Percentiles rank a stretch among this genome's conserved stretches.
phyloP scores from a whole-genome alignment of 2,797 vertebrate genomes.

The Spheniscus humboldti region DNA sequence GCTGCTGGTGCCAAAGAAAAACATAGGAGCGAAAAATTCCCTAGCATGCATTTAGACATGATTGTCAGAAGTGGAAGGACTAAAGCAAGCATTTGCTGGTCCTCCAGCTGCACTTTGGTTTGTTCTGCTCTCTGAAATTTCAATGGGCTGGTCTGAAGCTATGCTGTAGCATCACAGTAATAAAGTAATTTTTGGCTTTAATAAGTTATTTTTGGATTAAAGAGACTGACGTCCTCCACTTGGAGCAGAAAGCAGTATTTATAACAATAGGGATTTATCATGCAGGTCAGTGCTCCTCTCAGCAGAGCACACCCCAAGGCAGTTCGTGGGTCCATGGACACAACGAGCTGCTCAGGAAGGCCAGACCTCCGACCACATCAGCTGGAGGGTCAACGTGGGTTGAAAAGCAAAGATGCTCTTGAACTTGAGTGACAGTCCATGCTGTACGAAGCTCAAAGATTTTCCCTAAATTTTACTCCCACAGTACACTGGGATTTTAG shows the following conservation, averaged over 20 bases:
- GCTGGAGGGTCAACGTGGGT: not conserved
- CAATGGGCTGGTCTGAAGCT: not conserved
- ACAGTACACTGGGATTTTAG: not conserved
- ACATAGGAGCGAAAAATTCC: not conserved
- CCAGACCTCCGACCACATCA: not conserved
- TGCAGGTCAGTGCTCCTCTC: not conserved
- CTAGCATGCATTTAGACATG: not conserved
- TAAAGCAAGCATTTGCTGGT: not conserved
- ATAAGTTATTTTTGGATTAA: not conserved
- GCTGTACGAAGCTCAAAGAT: not conserved
- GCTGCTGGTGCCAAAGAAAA: not conserved
- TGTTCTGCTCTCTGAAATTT: not conserved
- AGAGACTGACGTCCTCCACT: not conserved
- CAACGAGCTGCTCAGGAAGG: not conserved
- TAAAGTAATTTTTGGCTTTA: not conserved
- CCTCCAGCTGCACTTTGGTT: not conserved
- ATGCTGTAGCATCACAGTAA: not conserved
- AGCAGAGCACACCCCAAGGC: not conserved
- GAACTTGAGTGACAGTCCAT: not conserved
- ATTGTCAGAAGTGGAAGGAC: not conserved
- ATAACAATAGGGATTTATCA: not conserved
- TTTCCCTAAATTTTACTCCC: conserved; percentile 4
- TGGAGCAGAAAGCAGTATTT: not conserved
- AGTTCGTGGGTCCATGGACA: not conserved
- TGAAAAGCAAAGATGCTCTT: not conserved